A percentile compares a stretch with the other conserved stretches of the same genome.
Evolutionary conservation across 2,113 vertebrate genomes (phyloP).

Genomic region (Lophura nycthemera): DNA sequence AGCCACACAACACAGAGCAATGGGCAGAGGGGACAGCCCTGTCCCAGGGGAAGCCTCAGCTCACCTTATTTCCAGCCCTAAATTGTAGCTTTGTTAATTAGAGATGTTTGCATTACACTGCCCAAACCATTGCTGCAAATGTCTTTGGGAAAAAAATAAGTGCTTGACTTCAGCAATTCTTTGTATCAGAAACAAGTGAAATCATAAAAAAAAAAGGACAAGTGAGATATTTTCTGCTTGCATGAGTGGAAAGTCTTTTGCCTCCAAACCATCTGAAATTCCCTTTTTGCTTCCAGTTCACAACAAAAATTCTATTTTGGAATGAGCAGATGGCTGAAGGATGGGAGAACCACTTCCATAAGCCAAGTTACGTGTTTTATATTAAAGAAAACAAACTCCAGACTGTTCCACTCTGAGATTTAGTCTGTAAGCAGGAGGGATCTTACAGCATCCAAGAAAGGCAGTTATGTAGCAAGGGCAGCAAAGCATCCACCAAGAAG

Average conservation of each 20-base stretch:
- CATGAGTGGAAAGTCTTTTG: not conserved
- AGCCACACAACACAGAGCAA: rapidly evolving
- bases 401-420: not conserved
- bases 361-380: not conserved
- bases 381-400: not conserved
- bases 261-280: not conserved
- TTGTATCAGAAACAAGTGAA: not conserved
- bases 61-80: rapidly evolving
- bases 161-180: not conserved
- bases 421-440: not conserved
- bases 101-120: rapidly evolving
- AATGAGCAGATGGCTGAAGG: not conserved
- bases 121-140: not conserved
- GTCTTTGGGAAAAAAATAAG: not conserved
- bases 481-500: not conserved
- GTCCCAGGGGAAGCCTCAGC: rapidly evolving
- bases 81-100: not conserved
- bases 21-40: not conserved
- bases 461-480: not conserved
- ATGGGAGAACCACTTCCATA: not conserved
- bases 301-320: not conserved
- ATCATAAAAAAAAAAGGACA: not conserved
- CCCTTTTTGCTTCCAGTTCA: not conserved
- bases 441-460: not conserved
- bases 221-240: not conserved